Conservation (phyloP, 2,888 invertebrate genomes). For the Therioaphis trifolii region DNA sequence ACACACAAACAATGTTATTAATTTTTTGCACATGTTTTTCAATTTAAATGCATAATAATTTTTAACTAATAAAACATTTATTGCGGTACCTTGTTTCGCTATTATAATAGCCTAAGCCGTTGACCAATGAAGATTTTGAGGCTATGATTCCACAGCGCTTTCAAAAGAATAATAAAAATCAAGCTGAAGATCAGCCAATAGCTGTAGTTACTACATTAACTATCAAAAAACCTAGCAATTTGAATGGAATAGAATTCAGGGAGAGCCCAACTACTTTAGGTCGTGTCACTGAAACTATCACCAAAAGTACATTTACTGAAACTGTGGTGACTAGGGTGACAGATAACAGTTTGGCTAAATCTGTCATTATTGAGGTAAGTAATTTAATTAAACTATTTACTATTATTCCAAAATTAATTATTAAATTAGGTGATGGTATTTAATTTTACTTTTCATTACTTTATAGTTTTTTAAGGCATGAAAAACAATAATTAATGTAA, state of each 20-base stretch:
- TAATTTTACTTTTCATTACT: constrained; percentile 19
- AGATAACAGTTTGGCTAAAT: constrained; percentile 87
- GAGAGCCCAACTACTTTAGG: constrained; percentile 87
- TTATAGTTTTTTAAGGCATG: constrained; percentile 25
- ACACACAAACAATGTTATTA: constrained; percentile 59
- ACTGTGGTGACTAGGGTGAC: constrained; percentile 94
- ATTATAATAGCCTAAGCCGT: constrained; percentile 75
- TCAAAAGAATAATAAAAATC: constrained; percentile 70
- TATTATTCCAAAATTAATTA: constrained; percentile 1
- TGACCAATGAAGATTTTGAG: constrained; percentile 94
- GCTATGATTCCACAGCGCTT: constrained; percentile 94
- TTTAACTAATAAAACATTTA: constrained; percentile 40
- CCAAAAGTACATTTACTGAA: constrained; percentile 95
- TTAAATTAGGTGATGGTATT: constrained; percentile 17
- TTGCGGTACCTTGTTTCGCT: constrained; percentile 66
- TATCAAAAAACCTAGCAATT: constrained; percentile 79
- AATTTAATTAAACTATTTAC: constrained; percentile 16
- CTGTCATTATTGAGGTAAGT: constrained; percentile 89
- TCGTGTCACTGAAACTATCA: constrained; percentile 92
- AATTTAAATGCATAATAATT: constrained; percentile 29
- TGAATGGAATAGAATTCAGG: constrained; percentile 80
- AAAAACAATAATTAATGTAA: constrained; percentile 20
- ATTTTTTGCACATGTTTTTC: constrained; percentile 44
- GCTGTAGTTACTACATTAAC: constrained; percentile 80
- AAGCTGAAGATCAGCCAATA: constrained; percentile 70